phyloP scores from a whole-genome alignment of 2,113 vertebrate species.

The Etheostoma spectabile region DNA sequence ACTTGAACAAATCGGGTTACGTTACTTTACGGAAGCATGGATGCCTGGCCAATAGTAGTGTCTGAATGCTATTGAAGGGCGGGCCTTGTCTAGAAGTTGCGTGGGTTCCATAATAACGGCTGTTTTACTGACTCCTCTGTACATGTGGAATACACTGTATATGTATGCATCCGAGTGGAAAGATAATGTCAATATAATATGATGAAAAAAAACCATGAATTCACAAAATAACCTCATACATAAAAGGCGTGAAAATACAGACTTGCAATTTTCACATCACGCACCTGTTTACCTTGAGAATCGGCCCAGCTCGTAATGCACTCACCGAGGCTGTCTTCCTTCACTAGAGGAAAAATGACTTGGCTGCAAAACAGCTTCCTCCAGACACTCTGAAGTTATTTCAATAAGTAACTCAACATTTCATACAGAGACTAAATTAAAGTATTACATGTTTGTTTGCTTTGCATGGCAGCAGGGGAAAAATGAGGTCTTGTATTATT shows the following conservation, averaged over 20 bases:
- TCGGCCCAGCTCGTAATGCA: background rate
- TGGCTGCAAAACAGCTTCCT: constrained; percentile 2
- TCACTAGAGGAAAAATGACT: constrained; percentile 15
- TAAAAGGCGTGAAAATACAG: background rate
- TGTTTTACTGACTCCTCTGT: background rate
- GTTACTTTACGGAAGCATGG: too few species aligned
- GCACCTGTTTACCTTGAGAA: constrained; percentile 42
- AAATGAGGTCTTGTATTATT: constrained; percentile 26
- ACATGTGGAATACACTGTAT: background rate
- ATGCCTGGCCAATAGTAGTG: too few species aligned
- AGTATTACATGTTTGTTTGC: constrained; percentile 54
- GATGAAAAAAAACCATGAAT: background rate
- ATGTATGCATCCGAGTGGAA: background rate
- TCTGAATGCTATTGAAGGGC: too few species aligned
- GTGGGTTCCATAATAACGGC: background rate
- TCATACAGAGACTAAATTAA: constrained; percentile 41
- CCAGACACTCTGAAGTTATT: constrained; percentile 24
- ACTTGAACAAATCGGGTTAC: too few species aligned
- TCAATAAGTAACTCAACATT: constrained; percentile 33
- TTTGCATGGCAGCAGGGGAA: constrained; percentile 22
- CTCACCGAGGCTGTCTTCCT: background rate
- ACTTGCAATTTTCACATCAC: background rate
- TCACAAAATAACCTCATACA: background rate
- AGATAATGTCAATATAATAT: background rate
- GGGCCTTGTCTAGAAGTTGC: too few species aligned